Base-by-base conservation (phyloP, 2,888 invertebrate genomes). In the Himalopsyche japonica region DNA sequence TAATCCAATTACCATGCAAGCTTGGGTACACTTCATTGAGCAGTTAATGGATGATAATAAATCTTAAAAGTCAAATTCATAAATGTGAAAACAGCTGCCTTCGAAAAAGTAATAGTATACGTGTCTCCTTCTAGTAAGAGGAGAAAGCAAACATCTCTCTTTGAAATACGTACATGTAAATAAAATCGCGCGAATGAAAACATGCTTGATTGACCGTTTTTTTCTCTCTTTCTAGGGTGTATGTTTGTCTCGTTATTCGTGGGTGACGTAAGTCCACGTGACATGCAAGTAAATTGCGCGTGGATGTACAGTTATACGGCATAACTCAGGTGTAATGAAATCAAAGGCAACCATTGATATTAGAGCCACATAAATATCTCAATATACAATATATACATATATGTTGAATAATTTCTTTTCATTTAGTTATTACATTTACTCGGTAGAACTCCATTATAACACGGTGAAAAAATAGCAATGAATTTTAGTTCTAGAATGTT, bases 251-350 rank as follows among this genome's bases (percentile, higher is more conserved):
- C 27, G 8, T 27, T 70, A 27, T 70, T 70, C 70, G 70, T 15
- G 15, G 12, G 70, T 70, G 70, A 70, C 70, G 70, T 70, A 70
- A 70, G 70, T 70, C 30, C 70, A 70, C 30, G 30, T 70, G 70
- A 70, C 70, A 30, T 70, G 70, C 15, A 70, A 30, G 70, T 70
- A 70, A 70, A 70, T 70, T 70, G 70, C 70, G 70, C 70, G 70
- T 70, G 70, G 3, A 27, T 70, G 70, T 70, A 70, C 70, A 24
- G 70, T 70, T 70, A 70, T 27, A 15, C 27, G 70, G 30, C 70
- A 70, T 70, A 70, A 70, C 70, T 70, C 70, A 27, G 70, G 70
- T 70, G 78, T 78, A 47, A 47, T 78, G 78, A 78, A 34, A 78
- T 24, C 78, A 18, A 78, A 18, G 47, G 10, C 37, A 78, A 78